Evolutionary conservation across 2,113 vertebrate genomes (phyloP).

Genomic region (Condylura cristata): DNA sequence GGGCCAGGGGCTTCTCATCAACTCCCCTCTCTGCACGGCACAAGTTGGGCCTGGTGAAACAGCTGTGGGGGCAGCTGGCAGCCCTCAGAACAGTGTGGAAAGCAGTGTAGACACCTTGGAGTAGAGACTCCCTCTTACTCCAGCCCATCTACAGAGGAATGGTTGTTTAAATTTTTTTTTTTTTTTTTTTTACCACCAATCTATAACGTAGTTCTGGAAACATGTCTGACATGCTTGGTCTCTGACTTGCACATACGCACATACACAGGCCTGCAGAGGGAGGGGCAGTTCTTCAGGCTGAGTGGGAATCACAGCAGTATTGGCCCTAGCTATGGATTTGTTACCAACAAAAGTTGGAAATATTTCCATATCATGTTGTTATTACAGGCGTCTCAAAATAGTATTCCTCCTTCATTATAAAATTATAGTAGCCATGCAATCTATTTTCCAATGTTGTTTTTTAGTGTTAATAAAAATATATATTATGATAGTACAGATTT

Average conservation of each 20-base stretch:
- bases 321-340: background rate
- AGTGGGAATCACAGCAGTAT: background rate
- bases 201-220: background rate
- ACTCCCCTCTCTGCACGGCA: rapidly evolving
- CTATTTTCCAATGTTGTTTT: background rate
- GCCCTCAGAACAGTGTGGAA: background rate
- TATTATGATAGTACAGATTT: background rate
- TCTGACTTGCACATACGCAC: background rate
- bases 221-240: background rate
- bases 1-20: background rate
- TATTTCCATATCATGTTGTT: constrained; percentile 23
- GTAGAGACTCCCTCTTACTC: background rate
- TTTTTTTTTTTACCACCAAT: background rate
- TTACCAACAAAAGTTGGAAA: constrained; percentile 5
- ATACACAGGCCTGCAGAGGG: background rate
- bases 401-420: background rate
- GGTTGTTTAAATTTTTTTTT: background rate
- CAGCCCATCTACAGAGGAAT: background rate
- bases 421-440: background rate
- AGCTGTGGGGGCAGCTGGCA: rapidly evolving
- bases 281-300: background rate
- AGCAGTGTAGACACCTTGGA: too few species aligned
- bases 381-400: background rate
- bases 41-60: background rate
- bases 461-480: constrained; percentile 34